These are phyloP conservation scores for Coregonus suidteri DNA, from an alignment of 2,797 vertebrate genomes.

Conservation along the genomic window DNA sequence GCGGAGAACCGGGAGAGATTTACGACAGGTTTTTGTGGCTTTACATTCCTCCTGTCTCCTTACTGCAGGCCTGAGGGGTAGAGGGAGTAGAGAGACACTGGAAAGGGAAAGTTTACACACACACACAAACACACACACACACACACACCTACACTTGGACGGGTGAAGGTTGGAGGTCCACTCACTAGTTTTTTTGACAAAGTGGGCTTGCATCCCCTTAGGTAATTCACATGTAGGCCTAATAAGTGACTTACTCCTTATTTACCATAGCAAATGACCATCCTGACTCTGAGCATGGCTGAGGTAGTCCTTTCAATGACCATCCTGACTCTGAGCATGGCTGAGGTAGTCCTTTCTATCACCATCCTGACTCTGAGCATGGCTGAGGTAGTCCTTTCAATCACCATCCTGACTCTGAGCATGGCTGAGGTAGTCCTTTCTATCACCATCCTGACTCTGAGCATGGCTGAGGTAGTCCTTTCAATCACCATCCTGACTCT, in stretches of 20 bases:
- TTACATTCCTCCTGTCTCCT: not conserved
- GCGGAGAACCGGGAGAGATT: not conserved
- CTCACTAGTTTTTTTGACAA: not conserved
- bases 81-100: not conserved
- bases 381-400: not conserved
- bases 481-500: no score
- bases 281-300: not conserved
- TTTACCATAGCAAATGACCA: not conserved
- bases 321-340: no score
- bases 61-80: constrained; percentile 33
- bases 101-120: constrained; percentile 33
- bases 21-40: not conserved
- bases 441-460: not conserved
- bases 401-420: no score
- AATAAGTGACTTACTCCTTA: not conserved
- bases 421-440: not conserved
- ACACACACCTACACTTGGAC: not conserved
- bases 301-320: no score
- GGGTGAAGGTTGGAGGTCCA: not conserved
- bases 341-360: no score
- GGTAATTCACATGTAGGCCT: not conserved
- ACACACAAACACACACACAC: not conserved
- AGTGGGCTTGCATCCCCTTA: not conserved
- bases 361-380: not conserved
- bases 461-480: no score